These are phyloP conservation scores for Harlomillsia oculata DNA, from an alignment of 1,140 invertebrate genomes.

Conservation along the genomic window DNA sequence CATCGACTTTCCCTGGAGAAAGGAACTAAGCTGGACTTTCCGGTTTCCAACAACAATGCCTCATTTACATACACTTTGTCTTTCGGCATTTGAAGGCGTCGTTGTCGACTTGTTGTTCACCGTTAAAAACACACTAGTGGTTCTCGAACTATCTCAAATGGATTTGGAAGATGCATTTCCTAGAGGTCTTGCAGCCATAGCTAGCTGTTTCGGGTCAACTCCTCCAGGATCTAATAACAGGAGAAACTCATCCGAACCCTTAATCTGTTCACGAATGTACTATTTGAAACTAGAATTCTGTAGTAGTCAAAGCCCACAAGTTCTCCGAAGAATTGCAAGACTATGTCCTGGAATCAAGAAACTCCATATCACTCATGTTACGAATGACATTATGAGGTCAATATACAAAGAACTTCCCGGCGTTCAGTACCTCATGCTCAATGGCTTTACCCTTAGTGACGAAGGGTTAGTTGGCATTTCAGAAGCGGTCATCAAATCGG, in stretches of 20 bases:
- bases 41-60: not conserved
- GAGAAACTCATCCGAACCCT: not conserved
- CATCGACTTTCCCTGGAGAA: constrained; percentile 7
- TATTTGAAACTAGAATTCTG: constrained; percentile 3
- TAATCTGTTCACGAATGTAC: not conserved
- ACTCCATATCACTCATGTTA: constrained; percentile 2
- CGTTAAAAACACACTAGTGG: not conserved
- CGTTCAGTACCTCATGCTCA: not conserved
- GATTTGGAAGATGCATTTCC: constrained; percentile 8
- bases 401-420: constrained; percentile 2
- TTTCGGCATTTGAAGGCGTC: not conserved
- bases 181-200: not conserved
- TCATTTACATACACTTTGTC: not conserved
- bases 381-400: not conserved
- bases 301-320: not conserved
- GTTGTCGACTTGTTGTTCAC: not conserved
- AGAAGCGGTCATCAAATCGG: not conserved
- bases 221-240: no score
- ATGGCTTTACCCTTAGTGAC: not conserved
- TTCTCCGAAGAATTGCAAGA: constrained; percentile 4
- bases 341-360: constrained; percentile 1
- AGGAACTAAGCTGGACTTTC: not conserved
- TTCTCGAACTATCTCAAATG: constrained; percentile 9
- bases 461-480: constrained; percentile 4
- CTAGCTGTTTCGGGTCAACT: not conserved